Evolutionary conservation across 2,797 vertebrate genomes (phyloP).

Genomic region (Pampus argenteus): DNA sequence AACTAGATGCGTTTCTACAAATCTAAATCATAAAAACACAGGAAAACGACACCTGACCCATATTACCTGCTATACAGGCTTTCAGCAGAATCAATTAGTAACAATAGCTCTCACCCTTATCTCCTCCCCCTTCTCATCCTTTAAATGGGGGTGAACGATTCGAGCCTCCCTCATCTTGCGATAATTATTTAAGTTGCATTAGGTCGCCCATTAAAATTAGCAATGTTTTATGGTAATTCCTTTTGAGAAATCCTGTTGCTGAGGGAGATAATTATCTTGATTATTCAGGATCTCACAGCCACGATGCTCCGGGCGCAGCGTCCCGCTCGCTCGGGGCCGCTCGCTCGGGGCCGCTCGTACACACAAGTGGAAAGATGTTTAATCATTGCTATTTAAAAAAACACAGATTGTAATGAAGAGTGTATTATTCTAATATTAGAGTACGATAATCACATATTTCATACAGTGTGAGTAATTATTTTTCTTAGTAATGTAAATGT

Average conservation of each 20-base stretch:
- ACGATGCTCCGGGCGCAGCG: slow-evolving; percentile 71
- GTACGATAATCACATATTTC: slow-evolving; percentile 54
- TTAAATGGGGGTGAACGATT: slow-evolving; percentile 53
- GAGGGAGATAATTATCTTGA: slow-evolving; percentile 85
- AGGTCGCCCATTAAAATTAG: slow-evolving; percentile 77
- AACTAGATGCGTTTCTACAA: slow-evolving; percentile 12
- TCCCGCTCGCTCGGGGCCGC: slow-evolving; percentile 76
- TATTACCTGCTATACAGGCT: slow-evolving; percentile 27
- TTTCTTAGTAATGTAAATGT: slow-evolving; percentile 54
- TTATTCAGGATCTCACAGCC: slow-evolving; percentile 83
- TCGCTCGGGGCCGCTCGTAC: slow-evolving; percentile 75
- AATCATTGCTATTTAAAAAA: slow-evolving; percentile 84
- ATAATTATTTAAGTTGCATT: slow-evolving; percentile 72
- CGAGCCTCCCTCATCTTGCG: slow-evolving; percentile 38
- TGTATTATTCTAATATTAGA: slow-evolving; percentile 66
- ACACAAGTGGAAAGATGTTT: slow-evolving; percentile 85
- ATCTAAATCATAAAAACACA: background rate
- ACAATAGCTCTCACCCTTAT: slow-evolving; percentile 31
- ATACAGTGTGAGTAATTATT: slow-evolving; percentile 57
- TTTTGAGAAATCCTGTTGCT: slow-evolving; percentile 75
- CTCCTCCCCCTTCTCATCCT: slow-evolving; percentile 33
- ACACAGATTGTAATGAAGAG: slow-evolving; percentile 71
- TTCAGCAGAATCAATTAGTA: slow-evolving; percentile 57
- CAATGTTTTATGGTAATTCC: slow-evolving; percentile 83
- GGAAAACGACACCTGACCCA: slow-evolving; percentile 10